phyloP scores from a whole-genome alignment of 92 coral and sea anemone species.

The Pocillopora meandrina region DNA sequence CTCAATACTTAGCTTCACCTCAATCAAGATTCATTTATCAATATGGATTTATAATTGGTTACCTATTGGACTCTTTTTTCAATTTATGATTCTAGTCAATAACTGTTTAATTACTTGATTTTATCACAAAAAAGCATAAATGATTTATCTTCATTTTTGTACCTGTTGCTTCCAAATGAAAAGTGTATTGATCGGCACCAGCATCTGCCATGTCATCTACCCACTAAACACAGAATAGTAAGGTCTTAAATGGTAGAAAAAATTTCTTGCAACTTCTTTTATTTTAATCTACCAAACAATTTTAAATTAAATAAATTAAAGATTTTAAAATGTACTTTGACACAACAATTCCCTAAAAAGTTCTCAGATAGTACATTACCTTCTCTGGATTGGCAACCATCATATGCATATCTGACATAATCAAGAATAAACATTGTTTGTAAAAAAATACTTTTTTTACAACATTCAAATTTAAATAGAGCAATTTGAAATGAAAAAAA shows the following conservation, averaged over 20 bases:
- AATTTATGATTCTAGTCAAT: too few species aligned
- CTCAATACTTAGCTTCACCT: background rate
- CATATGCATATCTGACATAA: conserved; percentile 93
- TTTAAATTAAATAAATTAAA: background rate
- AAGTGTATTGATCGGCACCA: conserved; percentile 96
- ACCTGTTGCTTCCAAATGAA: conserved; percentile 97
- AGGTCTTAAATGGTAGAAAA: background rate
- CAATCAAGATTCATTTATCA: too few species aligned
- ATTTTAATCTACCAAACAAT: background rate
- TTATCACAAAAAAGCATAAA: too few species aligned
- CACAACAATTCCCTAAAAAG: background rate
- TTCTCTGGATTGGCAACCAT: conserved; percentile 99
- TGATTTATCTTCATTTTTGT: background rate
- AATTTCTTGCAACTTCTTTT: too few species aligned
- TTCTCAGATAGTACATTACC: conserved; percentile 38
- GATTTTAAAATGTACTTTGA: background rate
- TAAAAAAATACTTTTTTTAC: background rate
- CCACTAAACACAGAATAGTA: conserved; percentile 67
- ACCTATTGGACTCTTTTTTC: too few species aligned
- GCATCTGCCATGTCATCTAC: conserved; percentile 99
- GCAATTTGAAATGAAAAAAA: background rate
- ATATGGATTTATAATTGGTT: too few species aligned
- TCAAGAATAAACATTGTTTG: background rate
- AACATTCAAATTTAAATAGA: background rate
- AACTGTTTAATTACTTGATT: too few species aligned